Percentiles rank a stretch among this genome's conserved stretches.
Evolutionary conservation across 2,888 invertebrate species (phyloP).

Genomic region (Cheilosia variabilis): DNA sequence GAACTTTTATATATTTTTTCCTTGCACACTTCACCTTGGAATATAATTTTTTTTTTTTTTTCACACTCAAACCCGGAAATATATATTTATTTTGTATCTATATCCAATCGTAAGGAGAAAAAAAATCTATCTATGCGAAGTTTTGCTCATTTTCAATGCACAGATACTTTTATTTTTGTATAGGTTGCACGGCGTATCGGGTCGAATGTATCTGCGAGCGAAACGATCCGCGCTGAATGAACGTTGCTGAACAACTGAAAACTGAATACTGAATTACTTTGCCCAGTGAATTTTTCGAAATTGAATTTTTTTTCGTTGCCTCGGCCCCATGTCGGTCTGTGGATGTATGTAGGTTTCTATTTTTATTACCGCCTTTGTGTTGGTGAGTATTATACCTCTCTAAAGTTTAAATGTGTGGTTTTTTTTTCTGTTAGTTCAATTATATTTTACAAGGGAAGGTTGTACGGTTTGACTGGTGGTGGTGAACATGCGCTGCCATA

Average conservation of each 20-base stretch:
- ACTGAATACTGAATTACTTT: conserved; percentile 77
- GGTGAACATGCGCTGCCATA: conserved; percentile 60
- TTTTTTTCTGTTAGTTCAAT: conserved; percentile 51
- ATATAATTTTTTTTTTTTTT: conserved; percentile 40
- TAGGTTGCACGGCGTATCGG: conserved; percentile 63
- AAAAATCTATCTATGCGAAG: conserved; percentile 62
- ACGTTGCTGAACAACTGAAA: conserved; percentile 80
- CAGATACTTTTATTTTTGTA: conserved; percentile 66
- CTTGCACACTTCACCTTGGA: conserved; percentile 51
- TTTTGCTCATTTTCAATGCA: conserved; percentile 73
- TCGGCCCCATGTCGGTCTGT: conserved; percentile 6
- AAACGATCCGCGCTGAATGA: conserved; percentile 80
- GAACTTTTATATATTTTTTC: conserved; percentile 50
- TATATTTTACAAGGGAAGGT: conserved; percentile 74
- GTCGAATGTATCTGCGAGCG: conserved; percentile 60
- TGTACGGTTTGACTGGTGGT: conserved; percentile 20
- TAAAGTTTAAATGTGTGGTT: conserved; percentile 11
- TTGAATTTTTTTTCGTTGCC: conserved; percentile 48
- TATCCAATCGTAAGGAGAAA: conserved; percentile 45
- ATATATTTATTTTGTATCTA: conserved; percentile 68
- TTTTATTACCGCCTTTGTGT: conserved; percentile 44
- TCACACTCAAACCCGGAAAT: conserved; percentile 77
- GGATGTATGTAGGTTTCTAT: conserved; percentile 61
- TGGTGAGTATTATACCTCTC: conserved; percentile 64
- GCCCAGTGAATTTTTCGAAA: conserved; percentile 68